phyloP scores from a whole-genome alignment of 2,797 vertebrate genomes.

The Tiaroga cobitis region DNA sequence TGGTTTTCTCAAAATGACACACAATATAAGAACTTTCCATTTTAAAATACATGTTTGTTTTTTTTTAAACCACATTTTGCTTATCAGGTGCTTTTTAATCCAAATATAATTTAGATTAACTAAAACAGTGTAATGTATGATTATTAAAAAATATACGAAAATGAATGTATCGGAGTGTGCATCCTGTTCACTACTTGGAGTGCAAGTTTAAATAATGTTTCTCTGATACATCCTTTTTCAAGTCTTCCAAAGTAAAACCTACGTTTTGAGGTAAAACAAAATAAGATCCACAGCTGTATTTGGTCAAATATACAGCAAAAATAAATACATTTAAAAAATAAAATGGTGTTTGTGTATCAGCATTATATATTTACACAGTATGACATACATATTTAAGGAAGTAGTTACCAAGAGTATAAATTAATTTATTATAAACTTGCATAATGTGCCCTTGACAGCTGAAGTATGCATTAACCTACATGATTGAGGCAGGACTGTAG shows the following conservation, averaged over 20 bases:
- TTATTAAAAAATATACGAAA: not conserved
- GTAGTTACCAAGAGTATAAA: not conserved
- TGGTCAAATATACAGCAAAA: not conserved
- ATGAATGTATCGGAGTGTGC: not conserved
- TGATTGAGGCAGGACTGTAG: not conserved
- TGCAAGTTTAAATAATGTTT: not conserved
- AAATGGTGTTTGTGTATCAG: not conserved
- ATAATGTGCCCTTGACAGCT: not conserved
- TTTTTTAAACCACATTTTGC: not conserved
- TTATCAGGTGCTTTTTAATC: not conserved
- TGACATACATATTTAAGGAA: not conserved
- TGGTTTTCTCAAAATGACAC: not conserved
- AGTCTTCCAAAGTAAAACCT: not conserved
- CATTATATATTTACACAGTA: not conserved
- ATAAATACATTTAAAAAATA: not conserved
- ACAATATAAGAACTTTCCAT: not conserved
- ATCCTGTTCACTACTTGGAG: not conserved
- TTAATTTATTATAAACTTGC: not conserved
- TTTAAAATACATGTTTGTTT: not conserved
- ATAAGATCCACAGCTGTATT: not conserved
- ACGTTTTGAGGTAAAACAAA: no score
- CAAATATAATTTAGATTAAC: not conserved
- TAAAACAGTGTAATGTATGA: not conserved
- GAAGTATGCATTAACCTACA: not conserved
- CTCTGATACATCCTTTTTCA: not conserved